These are phyloP conservation scores for Colinus virginianus DNA, from an alignment of 2,113 vertebrate species.

Conservation along the genomic window DNA sequence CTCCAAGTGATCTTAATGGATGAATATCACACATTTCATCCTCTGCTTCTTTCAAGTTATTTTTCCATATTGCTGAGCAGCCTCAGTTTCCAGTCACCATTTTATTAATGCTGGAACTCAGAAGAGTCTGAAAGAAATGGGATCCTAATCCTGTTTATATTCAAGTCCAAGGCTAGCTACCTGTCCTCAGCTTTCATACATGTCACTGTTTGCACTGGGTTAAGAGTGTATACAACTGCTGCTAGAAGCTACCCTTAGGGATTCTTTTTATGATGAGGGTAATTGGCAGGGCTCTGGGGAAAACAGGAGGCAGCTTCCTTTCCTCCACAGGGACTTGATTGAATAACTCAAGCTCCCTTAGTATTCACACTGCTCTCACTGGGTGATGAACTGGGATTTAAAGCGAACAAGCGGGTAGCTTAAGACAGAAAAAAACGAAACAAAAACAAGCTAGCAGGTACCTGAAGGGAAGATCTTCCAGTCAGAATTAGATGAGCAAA, in stretches of 20 bases:
- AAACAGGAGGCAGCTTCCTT: neutral
- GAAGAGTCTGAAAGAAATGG: neutral
- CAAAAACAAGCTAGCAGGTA: neutral
- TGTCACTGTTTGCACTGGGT: neutral
- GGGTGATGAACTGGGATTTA: neutral
- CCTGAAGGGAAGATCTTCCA: neutral
- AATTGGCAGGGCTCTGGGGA: neutral
- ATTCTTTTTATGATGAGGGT: neutral
- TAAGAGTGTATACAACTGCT: neutral
- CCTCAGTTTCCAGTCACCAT: slow-evolving; percentile 32
- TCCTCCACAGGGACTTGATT: neutral
- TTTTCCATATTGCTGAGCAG: slow-evolving; percentile 19
- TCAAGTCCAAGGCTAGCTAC: neutral
- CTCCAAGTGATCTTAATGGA: neutral
- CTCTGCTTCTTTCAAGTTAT: neutral
- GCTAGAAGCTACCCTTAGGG: neutral
- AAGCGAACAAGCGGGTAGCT: neutral
- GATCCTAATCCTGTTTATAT: neutral
- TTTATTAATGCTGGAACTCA: slow-evolving; percentile 9
- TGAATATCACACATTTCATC: neutral
- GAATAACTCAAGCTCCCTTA: neutral
- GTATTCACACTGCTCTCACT: neutral
- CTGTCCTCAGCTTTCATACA: neutral
- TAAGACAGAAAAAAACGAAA: neutral
- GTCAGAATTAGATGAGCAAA: neutral